Evolutionary conservation across 2,888 invertebrate species (phyloP).

Genomic region (Osmoderma eremita): DNA sequence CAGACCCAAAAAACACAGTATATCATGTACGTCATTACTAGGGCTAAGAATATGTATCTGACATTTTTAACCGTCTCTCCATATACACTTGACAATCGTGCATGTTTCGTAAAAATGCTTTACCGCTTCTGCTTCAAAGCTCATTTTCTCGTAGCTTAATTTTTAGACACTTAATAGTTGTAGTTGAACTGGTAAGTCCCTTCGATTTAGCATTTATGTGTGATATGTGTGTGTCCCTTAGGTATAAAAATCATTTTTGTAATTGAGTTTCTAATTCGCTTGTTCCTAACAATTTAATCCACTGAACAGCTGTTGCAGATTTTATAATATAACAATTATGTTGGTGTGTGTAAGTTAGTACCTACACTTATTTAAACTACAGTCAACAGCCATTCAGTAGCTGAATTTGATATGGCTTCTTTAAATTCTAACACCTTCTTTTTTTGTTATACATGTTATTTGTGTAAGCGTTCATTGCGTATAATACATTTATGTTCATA

Average conservation of each 20-base stretch:
- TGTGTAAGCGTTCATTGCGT: neutral
- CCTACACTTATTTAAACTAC: neutral
- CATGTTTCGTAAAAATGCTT: slow-evolving; percentile 25
- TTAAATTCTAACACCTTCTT: slow-evolving; percentile 4
- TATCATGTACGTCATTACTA: slow-evolving; percentile 35
- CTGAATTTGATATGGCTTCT: slow-evolving; percentile 4
- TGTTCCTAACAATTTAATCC: slow-evolving; percentile 7
- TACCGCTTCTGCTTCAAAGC: slow-evolving; percentile 33
- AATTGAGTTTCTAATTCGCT: slow-evolving; percentile 22
- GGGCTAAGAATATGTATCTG: slow-evolving; percentile 25
- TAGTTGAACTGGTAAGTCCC: slow-evolving; percentile 26
- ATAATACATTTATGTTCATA: neutral
- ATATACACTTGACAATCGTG: slow-evolving; percentile 21
- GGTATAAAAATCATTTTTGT: slow-evolving; percentile 1
- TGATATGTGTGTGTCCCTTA: neutral
- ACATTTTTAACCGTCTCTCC: slow-evolving; percentile 30
- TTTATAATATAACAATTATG: slow-evolving; percentile 6
- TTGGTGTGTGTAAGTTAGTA: slow-evolving; percentile 10
- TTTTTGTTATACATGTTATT: neutral
- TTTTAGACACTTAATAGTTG: slow-evolving; percentile 18
- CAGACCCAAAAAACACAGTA: slow-evolving; percentile 19
- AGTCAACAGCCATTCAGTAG: slow-evolving; percentile 17
- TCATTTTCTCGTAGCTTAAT: slow-evolving; percentile 31
- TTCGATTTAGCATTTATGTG: slow-evolving; percentile 13
- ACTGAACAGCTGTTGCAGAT: slow-evolving; percentile 7